phyloP scores from a whole-genome alignment of 30 jellyfish, hydroid and myxozoan genomes.

The Sanderia malayensis region DNA sequence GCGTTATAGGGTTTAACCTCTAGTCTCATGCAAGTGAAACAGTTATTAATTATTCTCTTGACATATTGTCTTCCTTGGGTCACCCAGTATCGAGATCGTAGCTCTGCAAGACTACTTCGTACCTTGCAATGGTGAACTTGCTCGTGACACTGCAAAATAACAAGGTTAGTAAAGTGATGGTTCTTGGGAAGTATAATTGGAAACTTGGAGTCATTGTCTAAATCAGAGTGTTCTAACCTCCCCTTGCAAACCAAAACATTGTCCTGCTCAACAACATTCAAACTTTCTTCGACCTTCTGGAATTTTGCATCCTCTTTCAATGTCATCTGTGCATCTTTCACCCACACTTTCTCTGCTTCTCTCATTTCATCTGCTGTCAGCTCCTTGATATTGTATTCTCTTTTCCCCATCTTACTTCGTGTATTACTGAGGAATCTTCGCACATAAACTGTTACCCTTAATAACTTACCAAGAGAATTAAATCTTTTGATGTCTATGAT shows the following conservation, averaged over 20 bases:
- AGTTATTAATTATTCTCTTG: constrained; percentile 7
- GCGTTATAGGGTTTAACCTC: constrained; percentile 29
- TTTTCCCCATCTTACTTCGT: not conserved
- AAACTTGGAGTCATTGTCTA: too few species aligned
- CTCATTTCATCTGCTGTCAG: constrained; percentile 10
- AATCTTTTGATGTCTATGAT: constrained; percentile 3
- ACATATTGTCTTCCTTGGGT: constrained; percentile 4
- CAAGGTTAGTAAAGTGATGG: not conserved
- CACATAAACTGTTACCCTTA: constrained; percentile 26
- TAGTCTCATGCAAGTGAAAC: constrained; percentile 10
- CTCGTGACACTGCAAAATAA: not conserved
- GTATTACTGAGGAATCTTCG: constrained; percentile 3
- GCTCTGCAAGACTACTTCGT: not conserved
- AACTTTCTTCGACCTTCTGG: not conserved
- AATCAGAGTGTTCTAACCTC: too few species aligned
- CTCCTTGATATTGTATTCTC: not conserved
- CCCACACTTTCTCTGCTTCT: constrained; percentile 36
- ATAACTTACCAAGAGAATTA: not conserved
- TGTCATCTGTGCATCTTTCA: constrained; percentile 7
- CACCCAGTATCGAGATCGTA: constrained; percentile 3
- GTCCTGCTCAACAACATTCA: not conserved
- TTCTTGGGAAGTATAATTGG: too few species aligned
- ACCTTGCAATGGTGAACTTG: not conserved
- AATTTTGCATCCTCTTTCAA: not conserved
- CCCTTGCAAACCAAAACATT: not conserved